A percentile compares a stretch with the other conserved stretches of the same genome.
Conservation (phyloP, 2,888 invertebrate species). For the Hydraecia micacea region DNA sequence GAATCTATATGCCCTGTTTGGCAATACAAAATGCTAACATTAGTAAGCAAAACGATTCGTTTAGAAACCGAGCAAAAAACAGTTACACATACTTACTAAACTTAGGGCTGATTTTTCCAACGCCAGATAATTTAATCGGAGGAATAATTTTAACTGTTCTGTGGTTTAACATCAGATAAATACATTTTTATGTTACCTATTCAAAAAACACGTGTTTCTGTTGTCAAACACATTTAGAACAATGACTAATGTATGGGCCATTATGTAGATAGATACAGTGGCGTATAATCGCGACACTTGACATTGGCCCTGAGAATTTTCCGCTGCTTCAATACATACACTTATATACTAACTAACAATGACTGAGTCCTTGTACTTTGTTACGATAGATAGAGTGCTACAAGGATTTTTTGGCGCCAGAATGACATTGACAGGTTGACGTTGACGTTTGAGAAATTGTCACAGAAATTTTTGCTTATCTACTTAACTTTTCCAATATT, state of each 20-base stretch:
- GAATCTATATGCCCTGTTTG: too few species aligned
- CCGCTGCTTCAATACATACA: constrained; percentile 35
- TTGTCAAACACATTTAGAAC: constrained; percentile 29
- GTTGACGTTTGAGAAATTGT: not conserved
- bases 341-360: constrained; percentile 12
- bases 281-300: constrained; percentile 40
- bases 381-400: not conserved
- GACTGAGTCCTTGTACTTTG: constrained; percentile 25
- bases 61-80: too few species aligned
- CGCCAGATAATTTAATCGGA: too few species aligned
- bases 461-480: not conserved
- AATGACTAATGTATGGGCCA: constrained; percentile 22
- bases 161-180: too few species aligned
- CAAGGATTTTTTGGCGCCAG: too few species aligned
- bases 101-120: too few species aligned
- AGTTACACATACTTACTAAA: too few species aligned
- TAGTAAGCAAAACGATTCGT: too few species aligned
- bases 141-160: too few species aligned
- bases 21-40: too few species aligned
- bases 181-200: not conserved
- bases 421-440: not conserved
- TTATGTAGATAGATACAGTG: constrained; percentile 24
- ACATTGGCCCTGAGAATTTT: constrained; percentile 55
- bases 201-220: constrained; percentile 5
- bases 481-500: too few species aligned